Percentiles rank a stretch among this genome's conserved stretches.
Evolutionary conservation across 2,113 vertebrate genomes (phyloP).

Genomic region (Calidris pugnax): DNA sequence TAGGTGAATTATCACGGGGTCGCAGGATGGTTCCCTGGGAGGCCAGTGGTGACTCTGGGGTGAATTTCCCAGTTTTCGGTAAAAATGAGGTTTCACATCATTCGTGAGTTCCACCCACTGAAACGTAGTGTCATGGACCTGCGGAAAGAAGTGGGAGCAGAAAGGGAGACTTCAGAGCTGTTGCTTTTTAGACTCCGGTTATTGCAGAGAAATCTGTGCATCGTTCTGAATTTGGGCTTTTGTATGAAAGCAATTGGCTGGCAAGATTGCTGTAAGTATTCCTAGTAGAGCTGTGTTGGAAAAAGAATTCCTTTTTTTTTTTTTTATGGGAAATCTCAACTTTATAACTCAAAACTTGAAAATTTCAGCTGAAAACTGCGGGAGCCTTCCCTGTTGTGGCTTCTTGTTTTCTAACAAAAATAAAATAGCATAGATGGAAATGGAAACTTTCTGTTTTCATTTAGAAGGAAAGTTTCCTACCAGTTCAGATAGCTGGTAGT

Average conservation of each 20-base stretch:
- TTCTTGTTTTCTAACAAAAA: conserved; percentile 18
- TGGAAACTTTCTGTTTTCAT: conserved; percentile 9
- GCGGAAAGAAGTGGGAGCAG: not conserved
- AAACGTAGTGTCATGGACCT: not conserved
- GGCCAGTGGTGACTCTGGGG: not conserved
- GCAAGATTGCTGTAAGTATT: not conserved
- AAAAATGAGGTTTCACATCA: not conserved
- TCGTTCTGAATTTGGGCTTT: conserved; percentile 5
- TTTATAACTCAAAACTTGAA: conserved; percentile 40
- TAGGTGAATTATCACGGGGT: not conserved
- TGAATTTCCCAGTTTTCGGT: not conserved
- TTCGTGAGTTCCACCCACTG: not conserved
- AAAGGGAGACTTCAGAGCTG: not conserved
- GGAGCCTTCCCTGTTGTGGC: not conserved
- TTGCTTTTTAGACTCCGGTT: not conserved
- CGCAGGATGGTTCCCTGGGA: not conserved
- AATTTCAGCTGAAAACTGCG: not conserved
- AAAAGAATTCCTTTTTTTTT: not conserved
- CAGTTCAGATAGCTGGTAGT: not conserved
- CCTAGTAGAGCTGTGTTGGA: not conserved
- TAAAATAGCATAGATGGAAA: not conserved
- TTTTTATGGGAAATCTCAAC: not conserved
- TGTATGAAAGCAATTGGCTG: conserved; percentile 1
- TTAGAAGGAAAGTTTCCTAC: not conserved
- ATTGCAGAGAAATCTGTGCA: not conserved